These are phyloP conservation scores for Seriola dumerili DNA, from an alignment of 2,113 vertebrate species.

Conservation along the genomic window DNA sequence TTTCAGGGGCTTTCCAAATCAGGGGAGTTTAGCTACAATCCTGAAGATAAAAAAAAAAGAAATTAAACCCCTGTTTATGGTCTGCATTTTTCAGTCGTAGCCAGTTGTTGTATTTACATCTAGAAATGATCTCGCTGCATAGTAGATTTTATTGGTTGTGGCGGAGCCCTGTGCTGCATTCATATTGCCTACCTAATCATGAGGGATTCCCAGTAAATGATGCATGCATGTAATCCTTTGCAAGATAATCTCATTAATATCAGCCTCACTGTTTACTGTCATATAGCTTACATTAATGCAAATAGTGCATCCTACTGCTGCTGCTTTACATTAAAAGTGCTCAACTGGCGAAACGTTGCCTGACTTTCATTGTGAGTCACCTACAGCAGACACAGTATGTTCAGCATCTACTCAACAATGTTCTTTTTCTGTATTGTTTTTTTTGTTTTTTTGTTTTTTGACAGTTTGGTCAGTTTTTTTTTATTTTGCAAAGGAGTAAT, in stretches of 20 bases:
- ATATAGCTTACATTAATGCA: conserved; percentile 19
- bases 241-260: not conserved
- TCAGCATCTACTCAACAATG: too few relatives aligned
- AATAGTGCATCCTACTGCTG: not conserved
- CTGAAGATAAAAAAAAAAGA: not conserved
- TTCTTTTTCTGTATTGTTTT: not conserved
- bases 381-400: not conserved
- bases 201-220: conserved; percentile 1
- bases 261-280: not conserved
- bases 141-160: not conserved
- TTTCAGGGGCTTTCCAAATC: not conserved
- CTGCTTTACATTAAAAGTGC: conserved; percentile 20
- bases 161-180: not conserved
- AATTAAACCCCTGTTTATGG: not conserved
- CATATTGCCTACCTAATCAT: conserved; percentile 6
- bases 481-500: not conserved
- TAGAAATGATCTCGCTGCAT: not conserved
- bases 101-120: not conserved
- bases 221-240: not conserved
- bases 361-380: not conserved
- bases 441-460: not conserved
- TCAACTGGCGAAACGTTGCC: conserved; percentile 3
- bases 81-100: too few relatives aligned
- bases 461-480: not conserved
- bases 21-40: not conserved